Conservation (phyloP, 2,113 vertebrate genomes). For the Alouatta palliata region DNA sequence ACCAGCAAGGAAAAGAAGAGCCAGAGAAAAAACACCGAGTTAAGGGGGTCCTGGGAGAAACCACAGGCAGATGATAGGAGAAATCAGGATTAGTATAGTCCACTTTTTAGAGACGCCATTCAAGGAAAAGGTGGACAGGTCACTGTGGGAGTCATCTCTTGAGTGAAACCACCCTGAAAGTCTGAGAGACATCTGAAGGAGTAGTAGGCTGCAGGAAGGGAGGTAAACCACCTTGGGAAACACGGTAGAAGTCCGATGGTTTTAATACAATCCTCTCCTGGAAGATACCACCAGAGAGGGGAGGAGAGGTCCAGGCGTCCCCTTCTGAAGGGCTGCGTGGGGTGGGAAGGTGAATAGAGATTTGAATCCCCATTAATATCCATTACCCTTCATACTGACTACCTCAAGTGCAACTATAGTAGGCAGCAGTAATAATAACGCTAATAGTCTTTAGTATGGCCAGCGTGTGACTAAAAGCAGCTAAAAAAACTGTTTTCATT, state of each 20-base stretch:
- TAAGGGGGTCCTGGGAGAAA: background rate
- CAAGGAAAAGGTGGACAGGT: background rate
- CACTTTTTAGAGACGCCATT: background rate
- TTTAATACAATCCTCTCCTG: background rate
- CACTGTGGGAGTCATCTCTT: background rate
- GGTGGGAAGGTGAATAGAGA: background rate
- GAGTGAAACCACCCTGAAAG: background rate
- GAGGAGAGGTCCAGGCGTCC: background rate
- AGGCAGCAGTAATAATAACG: background rate
- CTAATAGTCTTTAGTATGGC: background rate
- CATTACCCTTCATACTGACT: background rate
- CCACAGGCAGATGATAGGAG: background rate
- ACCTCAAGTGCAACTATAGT: background rate
- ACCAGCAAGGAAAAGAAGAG: background rate
- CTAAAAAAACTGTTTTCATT: slow-evolving; percentile 5
- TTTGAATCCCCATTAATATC: background rate
- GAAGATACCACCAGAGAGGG: background rate
- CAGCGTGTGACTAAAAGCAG: background rate
- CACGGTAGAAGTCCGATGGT: background rate
- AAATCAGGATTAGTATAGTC: background rate
- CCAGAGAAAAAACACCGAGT: background rate
- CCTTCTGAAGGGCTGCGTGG: background rate
- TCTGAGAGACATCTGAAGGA: background rate
- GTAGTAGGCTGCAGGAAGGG: background rate
- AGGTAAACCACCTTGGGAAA: background rate